A percentile compares a stretch with the other conserved stretches of the same genome.
These are phyloP conservation scores for Pyrocoelia pectoralis DNA, from an alignment of 2,888 invertebrate species.

Conservation along the genomic window DNA sequence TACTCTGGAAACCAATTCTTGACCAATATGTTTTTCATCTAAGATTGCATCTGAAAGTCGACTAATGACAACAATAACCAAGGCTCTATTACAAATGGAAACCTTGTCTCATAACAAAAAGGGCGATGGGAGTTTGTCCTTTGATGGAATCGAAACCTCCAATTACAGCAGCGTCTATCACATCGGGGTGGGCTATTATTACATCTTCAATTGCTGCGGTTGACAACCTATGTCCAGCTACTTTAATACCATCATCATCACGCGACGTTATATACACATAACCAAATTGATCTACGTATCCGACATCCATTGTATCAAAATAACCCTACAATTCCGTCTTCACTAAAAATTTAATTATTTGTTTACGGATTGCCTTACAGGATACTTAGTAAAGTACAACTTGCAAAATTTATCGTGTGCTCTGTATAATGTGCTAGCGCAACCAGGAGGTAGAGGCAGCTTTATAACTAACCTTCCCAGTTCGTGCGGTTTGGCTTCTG, in stretches of 20 bases:
- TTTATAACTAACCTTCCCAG: conserved; percentile 85
- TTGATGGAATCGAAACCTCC: conserved; percentile 91
- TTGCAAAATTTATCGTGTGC: conserved; percentile 81
- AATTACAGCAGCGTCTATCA: conserved; percentile 88
- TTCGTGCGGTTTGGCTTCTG: conserved; percentile 74
- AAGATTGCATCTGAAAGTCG: no score
- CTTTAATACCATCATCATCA: conserved; percentile 95
- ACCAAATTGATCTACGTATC: conserved; percentile 83
- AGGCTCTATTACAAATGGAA: no score
- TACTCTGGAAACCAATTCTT: no score
- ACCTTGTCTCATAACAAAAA: conserved; percentile 74
- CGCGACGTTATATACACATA: conserved; percentile 89
- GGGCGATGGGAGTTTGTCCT: conserved; percentile 88
- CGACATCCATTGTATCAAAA: conserved; percentile 88
- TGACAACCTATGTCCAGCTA: conserved; percentile 91
- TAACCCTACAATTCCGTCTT: no score
- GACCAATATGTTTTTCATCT: no score
- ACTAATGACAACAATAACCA: no score
- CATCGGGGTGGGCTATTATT: conserved; percentile 82
- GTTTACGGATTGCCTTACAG: no score
- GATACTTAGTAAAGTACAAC: conserved; percentile 83
- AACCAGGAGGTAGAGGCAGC: conserved; percentile 89
- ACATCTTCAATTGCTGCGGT: conserved; percentile 92
- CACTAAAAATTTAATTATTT: no score
- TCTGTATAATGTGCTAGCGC: conserved; percentile 82